Base-by-base conservation (phyloP, 2,797 vertebrate genomes). In the Poeciliopsis infans region DNA sequence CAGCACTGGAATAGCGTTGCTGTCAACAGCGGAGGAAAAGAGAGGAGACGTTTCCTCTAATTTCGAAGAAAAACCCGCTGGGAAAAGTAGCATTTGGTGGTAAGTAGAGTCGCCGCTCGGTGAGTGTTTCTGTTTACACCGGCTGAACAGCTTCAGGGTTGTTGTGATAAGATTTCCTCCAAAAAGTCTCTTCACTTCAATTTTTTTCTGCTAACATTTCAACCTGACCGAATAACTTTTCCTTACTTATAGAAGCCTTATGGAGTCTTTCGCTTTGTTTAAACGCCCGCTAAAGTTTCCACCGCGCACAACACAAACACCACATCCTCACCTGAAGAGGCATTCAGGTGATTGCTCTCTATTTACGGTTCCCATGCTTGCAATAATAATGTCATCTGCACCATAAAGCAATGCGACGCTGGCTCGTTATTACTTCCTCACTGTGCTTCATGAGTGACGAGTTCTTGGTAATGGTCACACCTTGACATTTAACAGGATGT, bases 71-170 rank as follows among this genome's bases (percentile, higher is more conserved):
- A 83, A 70, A 36, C 15, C 74, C 11, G 8, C 68, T 0, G 45
- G 72, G 76, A 79, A 76, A 85, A 87, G 85, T 84, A 75, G 45
- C 73, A 76, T 64, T 71, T 46, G 78, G 71, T 61, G 81, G 16
- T 78, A 75, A 87, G 80, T 74, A 75, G 83, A 87, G 68, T 86
- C 83, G 86, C 45, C 74, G 74, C 43, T 86, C 74, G 93, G 94
- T 94, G 85, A 94, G 94, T 93, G 90, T 80, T 81, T 45, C 66
- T 83, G 18, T 89, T 92, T 86, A 91, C 90, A 82, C 80, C 79
- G 80, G 86, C 77, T 61, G 79, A 75, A 46, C 59, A 59, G 74
- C 74, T 28, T 7, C 77, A 15, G 79, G 75, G 31, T 74, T 61
- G 43, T 36, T 36, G 55, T 74, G 41, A 59, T 3, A 2, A 2